These are phyloP conservation scores for Hirtodrosophila duncani DNA, from an alignment of 2,888 invertebrate genomes.

Conservation along the genomic window DNA sequence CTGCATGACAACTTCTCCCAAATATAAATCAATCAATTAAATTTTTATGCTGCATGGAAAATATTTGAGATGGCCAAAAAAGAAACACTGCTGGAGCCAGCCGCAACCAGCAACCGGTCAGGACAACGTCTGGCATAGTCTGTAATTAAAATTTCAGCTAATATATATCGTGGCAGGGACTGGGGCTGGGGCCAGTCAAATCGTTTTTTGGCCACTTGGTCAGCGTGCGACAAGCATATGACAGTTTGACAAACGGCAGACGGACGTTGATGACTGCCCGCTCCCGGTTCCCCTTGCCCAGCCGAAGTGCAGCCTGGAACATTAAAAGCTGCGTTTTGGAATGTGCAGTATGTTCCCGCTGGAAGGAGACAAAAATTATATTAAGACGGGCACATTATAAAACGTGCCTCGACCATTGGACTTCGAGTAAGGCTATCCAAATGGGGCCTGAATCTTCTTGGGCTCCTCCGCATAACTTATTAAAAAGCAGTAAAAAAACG, in stretches of 20 bases:
- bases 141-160: constrained; percentile 78
- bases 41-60: constrained; percentile 70
- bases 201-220: constrained; percentile 7
- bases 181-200: background rate
- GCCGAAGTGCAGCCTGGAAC: constrained; percentile 17
- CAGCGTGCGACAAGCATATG: constrained; percentile 76
- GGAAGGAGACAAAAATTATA: constrained; percentile 75
- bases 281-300: constrained; percentile 8
- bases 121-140: too few species aligned
- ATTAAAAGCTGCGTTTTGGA: constrained; percentile 67
- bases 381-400: constrained; percentile 75
- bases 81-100: constrained; percentile 17
- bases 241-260: constrained; percentile 75
- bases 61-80: constrained; percentile 35
- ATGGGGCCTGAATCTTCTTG: constrained; percentile 11
- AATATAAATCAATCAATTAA: constrained; percentile 79
- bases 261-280: constrained; percentile 44
- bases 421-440: constrained; percentile 29
- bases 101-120: constrained; percentile 6
- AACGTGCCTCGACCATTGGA: too few species aligned
- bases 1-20: constrained; percentile 52
- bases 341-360: constrained; percentile 67
- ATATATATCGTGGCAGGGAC: constrained; percentile 57
- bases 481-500: constrained; percentile 56
- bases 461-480: constrained; percentile 70